Conservation (phyloP, 2,113 vertebrate genomes). For the Mobula birostris region DNA sequence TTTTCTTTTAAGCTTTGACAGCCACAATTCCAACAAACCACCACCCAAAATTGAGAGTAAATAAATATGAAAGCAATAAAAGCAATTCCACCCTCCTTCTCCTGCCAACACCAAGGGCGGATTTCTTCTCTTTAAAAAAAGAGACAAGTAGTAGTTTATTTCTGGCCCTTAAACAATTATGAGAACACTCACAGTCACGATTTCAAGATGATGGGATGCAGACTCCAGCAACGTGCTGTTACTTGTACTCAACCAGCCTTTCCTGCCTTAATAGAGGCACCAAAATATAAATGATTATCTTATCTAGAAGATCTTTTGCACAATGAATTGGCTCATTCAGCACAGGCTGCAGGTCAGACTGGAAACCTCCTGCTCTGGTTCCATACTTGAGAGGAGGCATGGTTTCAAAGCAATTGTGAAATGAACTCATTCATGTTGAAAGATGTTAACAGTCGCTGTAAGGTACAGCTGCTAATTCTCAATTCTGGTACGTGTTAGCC, state of each 20-base stretch:
- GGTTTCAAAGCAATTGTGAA: neutral
- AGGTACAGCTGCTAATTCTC: neutral
- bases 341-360: neutral
- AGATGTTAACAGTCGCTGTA: neutral
- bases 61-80: neutral
- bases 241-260: neutral
- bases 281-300: neutral
- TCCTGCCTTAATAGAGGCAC: too few relatives aligned
- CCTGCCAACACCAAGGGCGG: neutral
- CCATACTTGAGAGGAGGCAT: neutral
- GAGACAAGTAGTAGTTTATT: neutral
- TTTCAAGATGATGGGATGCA: neutral
- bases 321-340: neutral
- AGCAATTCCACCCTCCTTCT: neutral
- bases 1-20: neutral
- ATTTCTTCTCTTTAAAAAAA: neutral
- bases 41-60: conserved; percentile 10
- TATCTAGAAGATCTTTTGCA: neutral
- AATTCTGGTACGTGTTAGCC: neutral
- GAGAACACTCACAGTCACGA: neutral
- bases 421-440: neutral
- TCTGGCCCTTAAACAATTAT: neutral
- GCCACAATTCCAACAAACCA: neutral
- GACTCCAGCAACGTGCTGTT: neutral
- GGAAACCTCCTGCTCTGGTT: neutral